Base-by-base conservation (phyloP, 2,797 vertebrate species). In the Melanotaenia maccullochi region DNA sequence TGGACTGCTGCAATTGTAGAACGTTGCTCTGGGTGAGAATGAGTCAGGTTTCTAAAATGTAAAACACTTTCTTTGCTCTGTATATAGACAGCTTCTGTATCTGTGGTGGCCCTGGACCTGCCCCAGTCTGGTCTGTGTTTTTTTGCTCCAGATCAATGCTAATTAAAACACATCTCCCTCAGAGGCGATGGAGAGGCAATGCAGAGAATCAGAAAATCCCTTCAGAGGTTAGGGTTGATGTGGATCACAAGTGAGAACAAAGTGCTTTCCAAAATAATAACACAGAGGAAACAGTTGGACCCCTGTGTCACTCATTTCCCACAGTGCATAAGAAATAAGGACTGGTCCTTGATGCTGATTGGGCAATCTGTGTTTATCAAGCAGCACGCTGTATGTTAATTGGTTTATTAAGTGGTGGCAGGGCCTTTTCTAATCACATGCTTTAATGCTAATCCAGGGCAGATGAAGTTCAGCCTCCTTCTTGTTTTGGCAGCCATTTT, bases 121-220 rank as follows among this genome's bases (percentile, higher is more conserved):
- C 80, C 90, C 87, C 81, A 90, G 73, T 87, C 85, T 72, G 71
- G 81, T 79, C 36, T 68, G 65, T 84, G 81, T 92, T 91, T 90
- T 87, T 78, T 83, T 82, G 79, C 80, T 82, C 38, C 78, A 79
- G 90, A 93, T 92, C 88, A 86, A 91, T 90, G 88, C 79, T 90
- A 89, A 94, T 94, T 90, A 91, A 93, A 89, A 87, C 84, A 85
- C 79, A 73, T 76, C 72, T 84, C 81, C 88, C 86, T 65, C 57
- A 65, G 91, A 88, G 86, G 85, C 42, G 1, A 47, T 30, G 13
- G 25, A 54, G 68, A 82, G 74, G 82, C 79, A 79, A 80, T 28
- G 76, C 59, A 20, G 82, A 88, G 77, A 87, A 81, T 90, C 88
- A 76, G 73, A 86, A 84, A 85, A 68, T 32, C 25, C 75, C 66